Conservation (phyloP, 2,888 invertebrate genomes). For the Luperina testacea region DNA sequence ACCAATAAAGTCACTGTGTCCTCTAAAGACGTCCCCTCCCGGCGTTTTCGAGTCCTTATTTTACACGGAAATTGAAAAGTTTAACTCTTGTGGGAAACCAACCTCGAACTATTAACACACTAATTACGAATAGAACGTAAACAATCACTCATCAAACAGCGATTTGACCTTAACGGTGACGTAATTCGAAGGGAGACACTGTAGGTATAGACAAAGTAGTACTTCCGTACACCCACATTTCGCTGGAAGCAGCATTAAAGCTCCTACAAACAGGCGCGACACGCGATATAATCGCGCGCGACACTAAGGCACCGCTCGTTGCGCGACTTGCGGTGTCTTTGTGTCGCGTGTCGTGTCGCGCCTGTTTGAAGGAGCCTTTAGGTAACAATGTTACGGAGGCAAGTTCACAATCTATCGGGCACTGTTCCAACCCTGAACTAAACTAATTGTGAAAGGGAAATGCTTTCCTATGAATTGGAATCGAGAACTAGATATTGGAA, state of each 20-base stretch:
- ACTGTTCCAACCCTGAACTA: constrained; percentile 20
- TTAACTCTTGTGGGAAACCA: neutral
- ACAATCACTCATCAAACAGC: constrained; percentile 20
- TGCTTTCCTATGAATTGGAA: constrained; percentile 26
- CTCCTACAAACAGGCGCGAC: no score
- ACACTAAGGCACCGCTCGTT: no score
- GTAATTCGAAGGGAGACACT: constrained; percentile 45
- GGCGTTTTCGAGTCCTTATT: neutral
- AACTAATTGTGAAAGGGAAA: constrained; percentile 25
- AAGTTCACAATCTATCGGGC: constrained; percentile 24
- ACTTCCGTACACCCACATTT: constrained; percentile 26
- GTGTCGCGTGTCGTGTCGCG: no score
- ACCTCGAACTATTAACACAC: neutral
- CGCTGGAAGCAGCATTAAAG: constrained; percentile 8
- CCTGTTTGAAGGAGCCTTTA: neutral
- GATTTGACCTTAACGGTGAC: constrained; percentile 39
- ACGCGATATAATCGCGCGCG: no score
- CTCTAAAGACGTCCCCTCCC: neutral
- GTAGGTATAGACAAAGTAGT: constrained; percentile 24
- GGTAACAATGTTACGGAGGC: constrained; percentile 38
- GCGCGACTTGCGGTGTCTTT: no score
- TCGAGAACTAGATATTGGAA: constrained; percentile 23
- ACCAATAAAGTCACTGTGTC: no score
- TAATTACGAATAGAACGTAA: constrained; percentile 18
- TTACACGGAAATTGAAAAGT: neutral